Evolutionary conservation across 2,113 vertebrate species (phyloP).

Genomic region (Etia nguti): DNA sequence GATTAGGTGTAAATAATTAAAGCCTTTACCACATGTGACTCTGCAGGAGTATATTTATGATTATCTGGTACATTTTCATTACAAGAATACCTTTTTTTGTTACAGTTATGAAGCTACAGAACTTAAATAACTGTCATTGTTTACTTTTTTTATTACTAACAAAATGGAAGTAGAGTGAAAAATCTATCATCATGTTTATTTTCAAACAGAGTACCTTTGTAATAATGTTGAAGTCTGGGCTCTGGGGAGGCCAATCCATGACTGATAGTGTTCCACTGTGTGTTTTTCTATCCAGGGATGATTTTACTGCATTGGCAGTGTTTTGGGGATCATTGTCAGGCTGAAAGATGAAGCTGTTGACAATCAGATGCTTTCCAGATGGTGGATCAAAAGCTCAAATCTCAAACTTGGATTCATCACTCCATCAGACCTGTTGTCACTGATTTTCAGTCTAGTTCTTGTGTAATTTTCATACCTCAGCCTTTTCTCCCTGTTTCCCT

Average conservation of each 20-base stretch:
- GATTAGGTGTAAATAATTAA: not conserved
- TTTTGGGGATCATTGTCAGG: not conserved
- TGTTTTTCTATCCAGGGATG: not conserved
- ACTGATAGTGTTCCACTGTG: not conserved
- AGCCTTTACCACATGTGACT: not conserved
- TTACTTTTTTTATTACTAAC: not conserved
- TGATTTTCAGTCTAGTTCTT: not conserved
- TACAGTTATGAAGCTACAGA: not conserved
- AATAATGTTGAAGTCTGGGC: accelerated
- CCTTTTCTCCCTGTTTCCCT: not conserved
- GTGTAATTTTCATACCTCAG: not conserved
- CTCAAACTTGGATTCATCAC: not conserved
- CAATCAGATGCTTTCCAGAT: not conserved
- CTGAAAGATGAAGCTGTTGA: not conserved
- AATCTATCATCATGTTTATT: not conserved
- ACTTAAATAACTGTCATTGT: not conserved
- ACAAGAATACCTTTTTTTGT: not conserved
- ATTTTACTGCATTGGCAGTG: not conserved
- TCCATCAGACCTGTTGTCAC: not conserved
- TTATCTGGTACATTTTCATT: not conserved
- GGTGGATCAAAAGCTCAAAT: not conserved
- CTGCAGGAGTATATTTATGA: not conserved
- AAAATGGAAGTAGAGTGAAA: not conserved
- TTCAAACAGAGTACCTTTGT: not conserved
- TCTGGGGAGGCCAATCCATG: not conserved